These are phyloP conservation scores for Gorsachius magnificus DNA, from an alignment of 2,797 vertebrate genomes.

Conservation along the genomic window DNA sequence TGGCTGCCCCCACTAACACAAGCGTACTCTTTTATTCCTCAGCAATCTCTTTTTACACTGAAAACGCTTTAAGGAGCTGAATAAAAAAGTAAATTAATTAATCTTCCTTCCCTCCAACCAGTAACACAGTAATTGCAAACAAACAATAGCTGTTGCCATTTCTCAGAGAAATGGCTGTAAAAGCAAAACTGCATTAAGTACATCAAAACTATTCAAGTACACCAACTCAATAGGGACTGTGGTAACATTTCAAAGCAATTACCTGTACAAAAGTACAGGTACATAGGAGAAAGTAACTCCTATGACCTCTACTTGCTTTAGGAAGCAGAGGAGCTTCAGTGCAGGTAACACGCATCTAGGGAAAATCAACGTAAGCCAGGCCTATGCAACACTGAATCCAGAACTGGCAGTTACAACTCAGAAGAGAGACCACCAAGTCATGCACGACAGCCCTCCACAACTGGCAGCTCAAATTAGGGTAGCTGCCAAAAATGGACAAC, in stretches of 20 bases:
- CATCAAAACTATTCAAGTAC: background rate
- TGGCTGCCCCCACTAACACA: background rate
- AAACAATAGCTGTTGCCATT: background rate
- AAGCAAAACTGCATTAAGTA: background rate
- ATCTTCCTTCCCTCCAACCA: background rate
- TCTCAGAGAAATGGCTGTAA: background rate
- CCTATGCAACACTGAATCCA: rapidly evolving
- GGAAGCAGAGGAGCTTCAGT: background rate
- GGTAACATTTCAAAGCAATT: background rate
- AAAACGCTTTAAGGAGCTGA: background rate
- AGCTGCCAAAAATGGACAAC: background rate
- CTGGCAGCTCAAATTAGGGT: background rate
- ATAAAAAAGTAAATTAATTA: background rate
- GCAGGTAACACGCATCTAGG: background rate
- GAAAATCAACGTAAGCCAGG: background rate
- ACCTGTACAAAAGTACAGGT: too few species aligned
- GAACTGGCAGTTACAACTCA: background rate
- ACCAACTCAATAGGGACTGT: background rate
- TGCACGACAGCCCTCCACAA: background rate
- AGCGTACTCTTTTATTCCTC: background rate
- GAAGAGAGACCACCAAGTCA: background rate
- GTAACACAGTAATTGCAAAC: background rate
- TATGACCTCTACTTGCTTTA: background rate
- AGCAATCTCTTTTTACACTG: background rate
- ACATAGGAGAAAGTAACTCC: background rate